Base-by-base conservation (phyloP, 1,140 invertebrate genomes). In the Nomia melanderi region DNA sequence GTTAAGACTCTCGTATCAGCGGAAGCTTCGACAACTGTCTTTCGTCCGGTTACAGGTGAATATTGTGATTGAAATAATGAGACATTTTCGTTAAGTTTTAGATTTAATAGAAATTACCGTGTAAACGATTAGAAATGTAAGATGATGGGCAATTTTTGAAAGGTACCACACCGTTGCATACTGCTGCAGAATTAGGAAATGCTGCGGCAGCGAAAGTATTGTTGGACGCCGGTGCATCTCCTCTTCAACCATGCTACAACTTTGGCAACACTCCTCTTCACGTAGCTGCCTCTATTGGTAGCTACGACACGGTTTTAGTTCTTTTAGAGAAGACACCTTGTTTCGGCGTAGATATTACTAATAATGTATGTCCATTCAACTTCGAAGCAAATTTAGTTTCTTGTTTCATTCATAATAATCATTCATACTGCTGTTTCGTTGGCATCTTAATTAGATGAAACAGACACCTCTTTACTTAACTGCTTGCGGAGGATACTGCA, bases 391-490 rank as follows among this genome's bases (percentile, higher is more conserved):
- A 41, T 9, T 41, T 11, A 41, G 11, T 41, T 41, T 14, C 20
- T 41, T 41, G 1, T 44, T 44, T 44, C 12, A 1, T 44, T 44
- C n/a, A n/a, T n/a, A n/a, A n/a, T n/a, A n/a, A n/a, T n/a, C n/a
- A n/a, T n/a, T n/a, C n/a, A n/a, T n/a, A n/a, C n/a, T n/a, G n/a
- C n/a, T n/a, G n/a, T n/a, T n/a, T n/a, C n/a, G n/a, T n/a, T n/a
- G n/a, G n/a, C n/a, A n/a, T 44, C 4, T 3, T 44, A 44, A 44
- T n/a, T 23, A 83, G 81, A 27, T 70, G 7, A 65, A 70, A 50
- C 77, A 56, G 20, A 83, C 82, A 8, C 63, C 82, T 12, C 72
- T 83, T 60, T 77, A 83, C 1, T 53, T n/a, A 62, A 76, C 81
- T 8, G 33, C 81, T 31, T 83, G 75, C n/a, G 44, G 66, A 39